Conservation (phyloP, 2,113 vertebrate species). For the Aix galericulata region DNA sequence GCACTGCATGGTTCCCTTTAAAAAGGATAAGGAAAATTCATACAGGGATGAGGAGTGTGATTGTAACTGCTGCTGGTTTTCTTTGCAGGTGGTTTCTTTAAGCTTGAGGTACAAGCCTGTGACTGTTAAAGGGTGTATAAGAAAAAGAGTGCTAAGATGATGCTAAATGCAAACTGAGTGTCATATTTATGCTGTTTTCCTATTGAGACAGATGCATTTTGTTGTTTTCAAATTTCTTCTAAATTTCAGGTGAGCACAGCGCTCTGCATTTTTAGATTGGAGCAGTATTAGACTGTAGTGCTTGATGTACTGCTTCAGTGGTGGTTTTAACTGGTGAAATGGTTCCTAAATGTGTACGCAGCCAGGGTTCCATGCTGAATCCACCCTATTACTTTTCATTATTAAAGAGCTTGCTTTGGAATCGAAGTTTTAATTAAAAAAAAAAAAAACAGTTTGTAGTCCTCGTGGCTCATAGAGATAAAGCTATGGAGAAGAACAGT, state of each 20-base stretch:
- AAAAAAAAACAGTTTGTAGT: neutral
- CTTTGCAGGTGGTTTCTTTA: neutral
- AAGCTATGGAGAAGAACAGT: neutral
- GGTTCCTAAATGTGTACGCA: neutral
- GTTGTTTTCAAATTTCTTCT: neutral
- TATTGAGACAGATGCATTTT: neutral
- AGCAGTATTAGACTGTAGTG: rapidly evolving
- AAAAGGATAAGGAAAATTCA: neutral
- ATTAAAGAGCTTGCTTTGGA: neutral
- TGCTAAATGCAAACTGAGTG: neutral
- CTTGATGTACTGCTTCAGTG: rapidly evolving
- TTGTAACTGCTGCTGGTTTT: neutral
- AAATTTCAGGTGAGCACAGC: neutral
- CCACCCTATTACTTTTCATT: rapidly evolving
- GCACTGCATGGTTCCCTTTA: neutral
- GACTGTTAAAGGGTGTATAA: rapidly evolving
- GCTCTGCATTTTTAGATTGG: neutral
- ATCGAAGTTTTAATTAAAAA: neutral
- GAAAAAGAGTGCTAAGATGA: neutral
- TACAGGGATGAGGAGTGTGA: neutral
- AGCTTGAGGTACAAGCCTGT: neutral
- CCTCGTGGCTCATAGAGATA: neutral
- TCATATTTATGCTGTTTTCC: neutral
- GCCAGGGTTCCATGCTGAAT: neutral
- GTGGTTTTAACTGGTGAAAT: neutral